Percentiles rank a stretch among this genome's conserved stretches.
These are phyloP conservation scores for Papilio gigon DNA, from an alignment of 2,888 invertebrate genomes.

Conservation along the genomic window DNA sequence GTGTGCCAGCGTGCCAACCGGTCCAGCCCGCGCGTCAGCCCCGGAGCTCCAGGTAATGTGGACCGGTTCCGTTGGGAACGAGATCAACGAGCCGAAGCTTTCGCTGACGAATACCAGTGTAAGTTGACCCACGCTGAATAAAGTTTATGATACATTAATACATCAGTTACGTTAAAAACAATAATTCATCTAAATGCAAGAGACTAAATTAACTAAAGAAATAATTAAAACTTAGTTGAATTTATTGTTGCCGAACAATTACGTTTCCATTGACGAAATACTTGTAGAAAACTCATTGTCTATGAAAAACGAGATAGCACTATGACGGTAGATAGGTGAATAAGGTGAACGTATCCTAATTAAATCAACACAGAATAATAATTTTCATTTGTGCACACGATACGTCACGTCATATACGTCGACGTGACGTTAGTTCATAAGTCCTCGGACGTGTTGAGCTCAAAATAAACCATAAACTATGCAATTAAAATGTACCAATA, in stretches of 20 bases:
- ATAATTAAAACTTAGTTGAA: background rate
- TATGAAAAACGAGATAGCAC: too few relatives aligned
- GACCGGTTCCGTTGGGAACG: constrained; percentile 35
- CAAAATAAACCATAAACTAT: background rate
- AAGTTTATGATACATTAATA: background rate
- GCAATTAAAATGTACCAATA: constrained; percentile 11
- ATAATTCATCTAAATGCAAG: background rate
- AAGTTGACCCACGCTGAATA: constrained; percentile 2
- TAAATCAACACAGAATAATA: too few relatives aligned
- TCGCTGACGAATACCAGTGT: constrained; percentile 30
- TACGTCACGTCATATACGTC: background rate
- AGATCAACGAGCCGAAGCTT: constrained; percentile 29
- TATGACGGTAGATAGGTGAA: too few relatives aligned
- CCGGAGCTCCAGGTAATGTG: constrained; percentile 23
- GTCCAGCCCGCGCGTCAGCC: constrained; percentile 25
- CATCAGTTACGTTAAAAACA: background rate
- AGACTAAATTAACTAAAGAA: background rate
- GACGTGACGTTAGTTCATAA: background rate
- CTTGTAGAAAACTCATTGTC: too few relatives aligned
- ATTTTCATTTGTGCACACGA: too few relatives aligned
- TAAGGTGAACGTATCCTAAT: too few relatives aligned
- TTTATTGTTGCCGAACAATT: too few relatives aligned
- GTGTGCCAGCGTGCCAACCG: constrained; percentile 42
- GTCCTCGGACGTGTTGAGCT: background rate
- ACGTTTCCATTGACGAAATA: too few relatives aligned